Percentiles rank a stretch among this genome's conserved stretches.
Evolutionary conservation across 2,888 invertebrate genomes (phyloP).

Genomic region (Frankliniella fusca): DNA sequence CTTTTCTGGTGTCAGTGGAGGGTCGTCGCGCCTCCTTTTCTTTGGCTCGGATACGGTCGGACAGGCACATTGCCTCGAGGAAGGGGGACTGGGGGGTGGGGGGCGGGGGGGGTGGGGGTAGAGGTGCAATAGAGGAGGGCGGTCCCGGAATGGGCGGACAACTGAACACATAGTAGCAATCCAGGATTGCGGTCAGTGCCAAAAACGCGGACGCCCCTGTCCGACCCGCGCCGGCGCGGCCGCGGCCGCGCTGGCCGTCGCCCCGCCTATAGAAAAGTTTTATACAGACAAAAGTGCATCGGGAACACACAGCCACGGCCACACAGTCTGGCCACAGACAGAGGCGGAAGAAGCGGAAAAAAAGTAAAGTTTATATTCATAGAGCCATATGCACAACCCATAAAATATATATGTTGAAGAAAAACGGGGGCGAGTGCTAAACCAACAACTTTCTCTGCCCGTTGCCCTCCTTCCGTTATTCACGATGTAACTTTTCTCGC

Average conservation of each 20-base stretch:
- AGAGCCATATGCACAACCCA: constrained; percentile 11
- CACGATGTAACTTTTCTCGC: constrained; percentile 15
- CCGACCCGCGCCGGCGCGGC: not conserved
- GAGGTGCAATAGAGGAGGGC: not conserved
- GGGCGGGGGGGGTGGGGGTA: not conserved
- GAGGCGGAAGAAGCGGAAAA: not conserved
- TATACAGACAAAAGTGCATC: not conserved
- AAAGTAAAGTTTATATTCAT: constrained; percentile 12
- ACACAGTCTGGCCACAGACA: not conserved
- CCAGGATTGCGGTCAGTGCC: not conserved
- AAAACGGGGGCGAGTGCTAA: constrained; percentile 12
- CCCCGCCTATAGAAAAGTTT: constrained; percentile 14
- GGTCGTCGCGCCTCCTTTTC: not conserved
- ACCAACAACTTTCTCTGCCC: constrained; percentile 16
- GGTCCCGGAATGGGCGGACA: constrained; percentile 1
- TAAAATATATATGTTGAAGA: constrained; percentile 13
- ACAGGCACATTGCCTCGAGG: constrained; percentile 4
- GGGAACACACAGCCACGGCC: not conserved
- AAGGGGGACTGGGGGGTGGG: not conserved
- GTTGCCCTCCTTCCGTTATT: not conserved
- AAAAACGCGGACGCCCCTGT: not conserved
- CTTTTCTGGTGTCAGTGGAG: not conserved
- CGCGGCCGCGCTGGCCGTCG: not conserved
- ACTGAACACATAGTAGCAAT: constrained; percentile 10
- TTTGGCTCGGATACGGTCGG: constrained; percentile 5